phyloP scores from a whole-genome alignment of 2,888 invertebrate genomes.

The Dryomyza anilis region DNA sequence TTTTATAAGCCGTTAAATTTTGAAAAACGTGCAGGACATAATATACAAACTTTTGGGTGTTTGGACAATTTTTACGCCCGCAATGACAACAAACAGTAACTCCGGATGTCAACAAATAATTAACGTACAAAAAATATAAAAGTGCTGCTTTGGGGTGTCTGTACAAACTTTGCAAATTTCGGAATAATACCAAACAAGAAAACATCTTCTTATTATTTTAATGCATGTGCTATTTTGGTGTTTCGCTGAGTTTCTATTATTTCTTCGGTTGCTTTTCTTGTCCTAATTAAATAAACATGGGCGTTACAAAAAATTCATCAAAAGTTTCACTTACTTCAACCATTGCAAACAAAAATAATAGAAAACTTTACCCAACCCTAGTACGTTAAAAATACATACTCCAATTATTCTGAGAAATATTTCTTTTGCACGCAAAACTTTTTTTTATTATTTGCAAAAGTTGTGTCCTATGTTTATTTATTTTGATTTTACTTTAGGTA shows the following conservation, averaged over 20 bases:
- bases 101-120: slow-evolving; percentile 20
- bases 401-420: slow-evolving; percentile 57
- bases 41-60: neutral
- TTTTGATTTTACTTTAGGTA: too few species aligned
- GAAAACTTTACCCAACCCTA: neutral
- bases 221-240: neutral
- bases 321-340: neutral
- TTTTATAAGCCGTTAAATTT: neutral
- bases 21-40: neutral
- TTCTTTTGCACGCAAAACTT: slow-evolving; percentile 51
- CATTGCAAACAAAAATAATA: slow-evolving; percentile 23
- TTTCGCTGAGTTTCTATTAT: neutral
- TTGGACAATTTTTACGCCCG: neutral
- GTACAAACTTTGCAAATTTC: too few species aligned
- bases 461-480: too few species aligned
- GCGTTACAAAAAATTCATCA: neutral
- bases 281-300: slow-evolving; percentile 4
- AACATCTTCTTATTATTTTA: neutral
- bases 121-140: slow-evolving; percentile 12
- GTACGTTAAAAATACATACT: neutral
- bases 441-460: too few species aligned
- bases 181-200: neutral
- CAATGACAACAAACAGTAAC: neutral
- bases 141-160: too few species aligned
- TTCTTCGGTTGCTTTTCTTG: neutral